A percentile compares a stretch with the other conserved stretches of the same genome.
Conservation (phyloP, 1,140 invertebrate species). For the Procambarus clarkii region DNA sequence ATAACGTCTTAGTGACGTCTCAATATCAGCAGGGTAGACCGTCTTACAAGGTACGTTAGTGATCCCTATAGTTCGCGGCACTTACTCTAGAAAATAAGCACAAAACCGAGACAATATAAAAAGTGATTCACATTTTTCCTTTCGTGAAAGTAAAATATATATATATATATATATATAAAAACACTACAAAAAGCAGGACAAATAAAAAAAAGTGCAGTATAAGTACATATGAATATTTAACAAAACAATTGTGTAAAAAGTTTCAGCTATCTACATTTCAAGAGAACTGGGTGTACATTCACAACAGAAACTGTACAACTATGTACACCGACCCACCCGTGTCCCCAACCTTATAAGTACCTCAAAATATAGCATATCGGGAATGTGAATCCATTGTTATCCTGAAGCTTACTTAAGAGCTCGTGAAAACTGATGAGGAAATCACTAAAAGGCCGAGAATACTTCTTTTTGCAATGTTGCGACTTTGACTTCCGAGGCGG, state of each 20-base stretch:
- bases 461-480: no score
- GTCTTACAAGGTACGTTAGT: constrained; percentile 31
- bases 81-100: constrained; percentile 30
- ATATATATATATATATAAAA: not conserved
- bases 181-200: constrained; percentile 15
- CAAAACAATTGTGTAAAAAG: not conserved
- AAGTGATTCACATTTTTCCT: not conserved
- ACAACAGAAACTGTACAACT: constrained; percentile 22
- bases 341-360: constrained; percentile 35
- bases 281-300: not conserved
- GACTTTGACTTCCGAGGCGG: no score
- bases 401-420: not conserved
- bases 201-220: not conserved
- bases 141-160: not conserved
- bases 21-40: constrained; percentile 26
- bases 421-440: not conserved
- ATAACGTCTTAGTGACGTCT: not conserved
- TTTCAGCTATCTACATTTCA: constrained; percentile 10
- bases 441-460: no score
- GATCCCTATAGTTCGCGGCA: constrained; percentile 36
- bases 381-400: constrained; percentile 34
- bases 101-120: constrained; percentile 1
- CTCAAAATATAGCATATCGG: constrained; percentile 33
- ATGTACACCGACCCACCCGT: constrained; percentile 27
- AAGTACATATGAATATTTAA: constrained; percentile 1